These are phyloP conservation scores for Fregetta grallaria DNA, from an alignment of 2,113 vertebrate species.

Conservation along the genomic window DNA sequence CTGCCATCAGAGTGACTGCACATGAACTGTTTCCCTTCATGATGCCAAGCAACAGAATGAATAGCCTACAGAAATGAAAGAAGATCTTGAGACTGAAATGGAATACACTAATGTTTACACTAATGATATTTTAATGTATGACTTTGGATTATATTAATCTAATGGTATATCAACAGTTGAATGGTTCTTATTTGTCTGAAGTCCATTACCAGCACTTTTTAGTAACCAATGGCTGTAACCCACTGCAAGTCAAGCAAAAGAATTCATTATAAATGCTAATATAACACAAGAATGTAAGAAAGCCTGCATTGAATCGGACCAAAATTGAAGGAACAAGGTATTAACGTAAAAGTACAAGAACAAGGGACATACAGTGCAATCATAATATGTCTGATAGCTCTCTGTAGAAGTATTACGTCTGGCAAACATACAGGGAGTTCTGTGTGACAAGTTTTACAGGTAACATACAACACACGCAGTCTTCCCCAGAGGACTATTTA, in stretches of 20 bases:
- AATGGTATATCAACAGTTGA: background rate
- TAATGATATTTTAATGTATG: background rate
- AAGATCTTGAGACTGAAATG: background rate
- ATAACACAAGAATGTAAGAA: background rate
- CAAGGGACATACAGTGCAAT: background rate
- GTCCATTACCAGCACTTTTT: background rate
- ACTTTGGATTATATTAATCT: background rate
- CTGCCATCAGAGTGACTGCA: slow-evolving; percentile 99
- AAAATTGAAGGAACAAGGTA: background rate
- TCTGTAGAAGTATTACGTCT: background rate
- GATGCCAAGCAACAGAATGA: slow-evolving; percentile 97
- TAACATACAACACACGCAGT: background rate
- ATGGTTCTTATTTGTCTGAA: background rate
- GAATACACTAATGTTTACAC: background rate
- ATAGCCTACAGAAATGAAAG: slow-evolving; percentile 82
- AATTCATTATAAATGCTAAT: background rate
- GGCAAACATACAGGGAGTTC: background rate
- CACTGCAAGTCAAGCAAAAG: background rate
- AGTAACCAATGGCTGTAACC: background rate
- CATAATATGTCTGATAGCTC: background rate
- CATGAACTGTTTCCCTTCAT: slow-evolving; percentile 98
- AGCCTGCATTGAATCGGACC: background rate
- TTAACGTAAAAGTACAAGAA: background rate
- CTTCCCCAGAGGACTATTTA: background rate
- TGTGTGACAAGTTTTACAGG: background rate